Conservation (phyloP, 1,140 invertebrate genomes). For the Argopecten irradians region DNA sequence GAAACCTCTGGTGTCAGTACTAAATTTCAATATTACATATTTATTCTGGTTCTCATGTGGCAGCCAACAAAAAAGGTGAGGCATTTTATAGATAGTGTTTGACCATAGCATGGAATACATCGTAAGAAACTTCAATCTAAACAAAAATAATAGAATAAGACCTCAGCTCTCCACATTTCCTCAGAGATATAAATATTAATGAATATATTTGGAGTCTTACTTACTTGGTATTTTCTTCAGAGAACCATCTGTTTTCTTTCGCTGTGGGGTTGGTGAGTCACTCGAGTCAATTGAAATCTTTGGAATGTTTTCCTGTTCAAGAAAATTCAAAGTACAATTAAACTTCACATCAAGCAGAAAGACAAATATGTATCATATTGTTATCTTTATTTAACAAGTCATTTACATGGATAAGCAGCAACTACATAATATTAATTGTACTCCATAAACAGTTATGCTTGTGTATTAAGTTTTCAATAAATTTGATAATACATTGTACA, state of each 20-base stretch:
- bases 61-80: too few relatives aligned
- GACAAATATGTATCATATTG: too few relatives aligned
- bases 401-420: too few relatives aligned
- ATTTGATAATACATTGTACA: background rate
- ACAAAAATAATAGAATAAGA: background rate
- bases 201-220: background rate
- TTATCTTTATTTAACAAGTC: too few relatives aligned
- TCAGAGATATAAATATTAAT: background rate
- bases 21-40: background rate
- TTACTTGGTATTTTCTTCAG: slow-evolving; percentile 57
- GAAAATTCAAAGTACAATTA: too few relatives aligned
- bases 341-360: too few relatives aligned
- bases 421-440: too few relatives aligned
- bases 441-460: too few relatives aligned
- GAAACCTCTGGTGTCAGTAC: background rate
- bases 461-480: too few relatives aligned
- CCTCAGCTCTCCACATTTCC: background rate
- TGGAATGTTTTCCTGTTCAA: slow-evolving; percentile 60
- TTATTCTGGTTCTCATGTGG: too few relatives aligned
- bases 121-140: background rate
- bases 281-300: slow-evolving; percentile 51
- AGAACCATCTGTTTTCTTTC: slow-evolving; percentile 33
- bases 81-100: too few relatives aligned
- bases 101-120: background rate
- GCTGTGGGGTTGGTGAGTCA: slow-evolving; percentile 36